Evolutionary conservation across 2,888 invertebrate species (phyloP).

Genomic region (Vanessa cardui): DNA sequence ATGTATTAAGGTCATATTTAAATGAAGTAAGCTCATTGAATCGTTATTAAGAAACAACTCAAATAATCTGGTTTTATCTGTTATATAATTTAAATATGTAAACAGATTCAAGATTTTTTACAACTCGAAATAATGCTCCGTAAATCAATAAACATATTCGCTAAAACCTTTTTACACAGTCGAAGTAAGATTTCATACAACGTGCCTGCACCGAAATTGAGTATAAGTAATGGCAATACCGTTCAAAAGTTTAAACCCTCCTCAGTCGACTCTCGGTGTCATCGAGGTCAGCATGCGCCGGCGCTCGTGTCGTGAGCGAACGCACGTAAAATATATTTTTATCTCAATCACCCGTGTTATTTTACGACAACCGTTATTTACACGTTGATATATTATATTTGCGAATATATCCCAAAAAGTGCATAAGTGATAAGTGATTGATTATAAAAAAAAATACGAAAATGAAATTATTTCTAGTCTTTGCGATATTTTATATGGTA

Average conservation of each 20-base stretch:
- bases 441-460: neutral
- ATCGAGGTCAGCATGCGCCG: slow-evolving; percentile 2
- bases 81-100: too few species aligned
- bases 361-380: slow-evolving; percentile 1
- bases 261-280: neutral
- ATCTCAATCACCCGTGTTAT: neutral
- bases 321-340: slow-evolving; percentile 9
- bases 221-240: neutral
- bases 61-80: too few species aligned
- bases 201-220: too few species aligned
- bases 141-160: too few species aligned
- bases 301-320: slow-evolving; percentile 8
- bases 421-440: neutral
- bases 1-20: too few species aligned
- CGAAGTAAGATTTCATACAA: too few species aligned
- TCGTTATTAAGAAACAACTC: too few species aligned
- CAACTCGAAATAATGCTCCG: too few species aligned
- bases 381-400: neutral
- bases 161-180: too few species aligned
- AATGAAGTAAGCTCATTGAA: too few species aligned
- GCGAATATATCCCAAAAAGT: neutral
- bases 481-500: slow-evolving; percentile 16
- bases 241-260: neutral
- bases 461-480: slow-evolving; percentile 24
- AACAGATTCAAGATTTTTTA: too few species aligned